Conservation (phyloP, 2,888 invertebrate genomes). For the Cryptus armator region DNA sequence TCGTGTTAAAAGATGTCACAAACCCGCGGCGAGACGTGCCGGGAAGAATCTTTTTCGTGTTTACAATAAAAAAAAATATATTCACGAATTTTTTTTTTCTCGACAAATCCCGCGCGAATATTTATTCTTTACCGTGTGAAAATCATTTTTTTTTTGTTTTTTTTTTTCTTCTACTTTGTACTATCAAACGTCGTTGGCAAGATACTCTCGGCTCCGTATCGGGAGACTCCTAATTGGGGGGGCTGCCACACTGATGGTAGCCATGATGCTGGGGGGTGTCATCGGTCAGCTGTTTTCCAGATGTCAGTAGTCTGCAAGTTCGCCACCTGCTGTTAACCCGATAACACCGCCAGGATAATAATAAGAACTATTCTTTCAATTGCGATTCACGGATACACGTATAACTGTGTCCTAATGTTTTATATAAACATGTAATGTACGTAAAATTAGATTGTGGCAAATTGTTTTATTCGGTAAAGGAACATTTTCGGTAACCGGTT, state of each 20-base stretch:
- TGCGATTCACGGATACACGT: not conserved
- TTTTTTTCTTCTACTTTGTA: not conserved
- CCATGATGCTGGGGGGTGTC: conserved; percentile 78
- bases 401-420: not conserved
- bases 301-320: conserved; percentile 36
- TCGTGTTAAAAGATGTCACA: not conserved
- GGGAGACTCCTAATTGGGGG: conserved; percentile 43
- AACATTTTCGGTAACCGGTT: too few species aligned
- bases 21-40: not conserved
- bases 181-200: conserved; percentile 20
- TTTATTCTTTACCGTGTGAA: conserved; percentile 14
- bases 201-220: conserved; percentile 37
- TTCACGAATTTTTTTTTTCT: too few species aligned
- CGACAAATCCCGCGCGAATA: conserved; percentile 1
- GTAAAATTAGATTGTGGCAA: too few species aligned
- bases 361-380: not conserved
- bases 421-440: too few species aligned
- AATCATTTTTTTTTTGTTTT: conserved; percentile 23
- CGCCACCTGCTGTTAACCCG: conserved; percentile 24
- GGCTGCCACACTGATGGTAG: conserved; percentile 75
- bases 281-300: conserved; percentile 73
- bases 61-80: not conserved
- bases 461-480: not conserved
- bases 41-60: not conserved
- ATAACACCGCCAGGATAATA: not conserved